These are phyloP conservation scores for Arctocebus calabarensis DNA, from an alignment of 2,797 vertebrate genomes.

Conservation along the genomic window DNA sequence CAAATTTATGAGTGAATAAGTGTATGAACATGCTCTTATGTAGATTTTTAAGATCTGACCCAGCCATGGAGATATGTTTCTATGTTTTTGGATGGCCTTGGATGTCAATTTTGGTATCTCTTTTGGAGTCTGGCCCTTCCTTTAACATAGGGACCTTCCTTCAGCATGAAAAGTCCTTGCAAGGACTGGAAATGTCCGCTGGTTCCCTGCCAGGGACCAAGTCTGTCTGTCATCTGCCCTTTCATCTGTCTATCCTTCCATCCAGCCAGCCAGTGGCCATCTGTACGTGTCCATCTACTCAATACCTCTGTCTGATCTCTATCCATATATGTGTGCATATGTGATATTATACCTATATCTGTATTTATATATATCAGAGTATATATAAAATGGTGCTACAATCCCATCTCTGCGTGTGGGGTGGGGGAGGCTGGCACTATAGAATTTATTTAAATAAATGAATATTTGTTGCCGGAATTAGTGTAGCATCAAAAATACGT, in stretches of 20 bases:
- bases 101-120: no score
- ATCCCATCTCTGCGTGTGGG: neutral
- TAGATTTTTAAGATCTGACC: neutral
- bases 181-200: neutral
- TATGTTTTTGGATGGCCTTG: neutral
- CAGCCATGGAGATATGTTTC: fast-evolving
- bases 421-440: no score
- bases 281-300: neutral
- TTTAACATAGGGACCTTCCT: neutral
- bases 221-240: neutral
- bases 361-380: neutral
- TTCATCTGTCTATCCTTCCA: neutral
- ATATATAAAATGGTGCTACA: neutral
- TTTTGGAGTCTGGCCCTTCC: neutral
- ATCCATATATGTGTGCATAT: fast-evolving
- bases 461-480: neutral
- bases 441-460: neutral
- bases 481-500: neutral
- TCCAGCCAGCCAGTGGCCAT: neutral
- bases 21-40: neutral
- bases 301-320: neutral
- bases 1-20: neutral
- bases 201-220: neutral
- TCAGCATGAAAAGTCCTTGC: neutral
- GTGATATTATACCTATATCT: no score